Evolutionary conservation across 2,797 vertebrate species (phyloP), one percentile per base, ranked within the genome.

Genomic region (Pseudochirops cupreus): DNA sequence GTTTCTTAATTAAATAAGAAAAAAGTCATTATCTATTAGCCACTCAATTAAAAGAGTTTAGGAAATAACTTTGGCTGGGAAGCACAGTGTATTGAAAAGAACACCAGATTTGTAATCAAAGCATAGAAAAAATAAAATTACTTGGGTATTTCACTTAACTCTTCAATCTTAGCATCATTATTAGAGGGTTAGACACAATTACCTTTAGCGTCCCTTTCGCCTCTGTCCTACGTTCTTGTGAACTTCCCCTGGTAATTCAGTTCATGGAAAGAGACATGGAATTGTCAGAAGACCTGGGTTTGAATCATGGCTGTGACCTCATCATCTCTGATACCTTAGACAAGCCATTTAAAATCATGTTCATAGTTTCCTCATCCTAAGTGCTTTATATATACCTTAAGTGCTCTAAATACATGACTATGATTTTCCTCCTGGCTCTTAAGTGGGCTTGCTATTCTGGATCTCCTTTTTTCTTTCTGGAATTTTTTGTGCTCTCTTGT

Each of bases 301-400:
- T 93, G 56, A 90, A 91, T 52, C 90, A 95, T 29, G 89, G 9
- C 39, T 46, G 1, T 82, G 67, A 21, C 18, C 6, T 82, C 3
- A 82, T 6, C 18, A 82, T 46, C 18, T 82, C 16, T 82, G 0
- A 28, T 13, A 18, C 14, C 33, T 92, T 94, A 18, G 33, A 21
- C n/a, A 87, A 94, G 29, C 58, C 33, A 92, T 92, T 96, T 82
- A 91, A 92, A 74, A 14, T 74, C 62, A 16, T 16, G 9, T 28
- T 16, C 62, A 16, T 74, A 39, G 33, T 74, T 74, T 74, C 33
- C 33, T 74, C 33, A 74, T 39, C 16, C 18, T 39, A 18, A 16
- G 14, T n/a, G 33, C 62, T 14, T n/a, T 74, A 18, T 74, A 39
- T 39, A 21, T 74, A 5, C 33, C 74, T 82, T 82, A 82, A 82